Conservation (phyloP, 2,113 vertebrate genomes). For the Willisornis vidua region DNA sequence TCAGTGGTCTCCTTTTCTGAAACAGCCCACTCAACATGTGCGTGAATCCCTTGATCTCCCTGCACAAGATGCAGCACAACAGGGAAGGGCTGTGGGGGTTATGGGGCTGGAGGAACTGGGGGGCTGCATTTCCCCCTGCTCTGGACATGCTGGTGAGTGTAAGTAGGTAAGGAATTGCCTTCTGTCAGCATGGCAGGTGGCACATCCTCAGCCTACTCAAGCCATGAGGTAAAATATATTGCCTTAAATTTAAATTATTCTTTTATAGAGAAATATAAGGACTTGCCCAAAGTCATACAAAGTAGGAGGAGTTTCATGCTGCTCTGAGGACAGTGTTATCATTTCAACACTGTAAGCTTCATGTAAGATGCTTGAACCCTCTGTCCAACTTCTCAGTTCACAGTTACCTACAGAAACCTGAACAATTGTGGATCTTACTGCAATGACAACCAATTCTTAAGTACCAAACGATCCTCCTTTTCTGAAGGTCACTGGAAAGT, state of each 20-base stretch:
- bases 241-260: background rate
- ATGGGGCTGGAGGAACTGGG: background rate
- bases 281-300: background rate
- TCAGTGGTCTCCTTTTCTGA: background rate
- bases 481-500: background rate
- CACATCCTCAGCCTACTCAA: background rate
- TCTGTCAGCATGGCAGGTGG: background rate
- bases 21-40: background rate
- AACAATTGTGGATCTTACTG: background rate
- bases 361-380: background rate
- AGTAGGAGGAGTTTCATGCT: background rate
- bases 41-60: background rate
- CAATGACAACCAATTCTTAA: background rate
- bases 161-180: background rate
- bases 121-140: background rate
- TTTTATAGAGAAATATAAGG: background rate
- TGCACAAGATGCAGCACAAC: fast-evolving
- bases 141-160: background rate
- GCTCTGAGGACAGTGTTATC: background rate
- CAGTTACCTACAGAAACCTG: background rate
- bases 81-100: fast-evolving
- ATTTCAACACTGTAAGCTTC: background rate
- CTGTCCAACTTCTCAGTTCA: background rate
- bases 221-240: background rate
- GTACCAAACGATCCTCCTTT: background rate